A percentile compares a stretch with the other conserved stretches of the same genome.
Conservation (phyloP, 2,797 vertebrate genomes). For the Onychomys arenicola region DNA sequence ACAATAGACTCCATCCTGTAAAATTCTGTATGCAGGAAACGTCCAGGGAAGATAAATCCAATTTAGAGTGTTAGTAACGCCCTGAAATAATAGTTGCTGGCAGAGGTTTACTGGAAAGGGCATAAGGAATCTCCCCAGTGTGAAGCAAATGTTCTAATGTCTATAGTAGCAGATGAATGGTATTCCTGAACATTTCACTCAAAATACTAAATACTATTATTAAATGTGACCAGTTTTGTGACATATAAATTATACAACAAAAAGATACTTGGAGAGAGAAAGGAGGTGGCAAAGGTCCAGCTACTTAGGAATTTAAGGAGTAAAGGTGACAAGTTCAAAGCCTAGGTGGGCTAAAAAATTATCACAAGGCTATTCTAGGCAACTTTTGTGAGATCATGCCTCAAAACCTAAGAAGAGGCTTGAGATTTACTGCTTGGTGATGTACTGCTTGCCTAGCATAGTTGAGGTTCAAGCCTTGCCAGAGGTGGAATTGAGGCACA, state of each 20-base stretch:
- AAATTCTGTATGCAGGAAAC: slow-evolving; percentile 17
- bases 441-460: not conserved
- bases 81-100: not conserved
- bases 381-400: not conserved
- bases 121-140: not conserved
- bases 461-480: too few species aligned
- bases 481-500: not conserved
- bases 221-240: not conserved
- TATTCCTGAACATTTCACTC: not conserved
- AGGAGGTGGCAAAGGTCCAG: not conserved
- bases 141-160: not conserved
- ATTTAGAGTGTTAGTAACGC: not conserved
- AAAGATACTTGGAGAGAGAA: not conserved
- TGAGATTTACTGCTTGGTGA: not conserved
- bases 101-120: not conserved
- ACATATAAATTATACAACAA: not conserved
- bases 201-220: not conserved
- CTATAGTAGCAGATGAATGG: not conserved
- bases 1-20: not conserved
- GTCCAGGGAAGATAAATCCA: not conserved
- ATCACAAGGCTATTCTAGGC: not conserved
- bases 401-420: not conserved
- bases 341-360: not conserved
- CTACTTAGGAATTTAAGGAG: not conserved
- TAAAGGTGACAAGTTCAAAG: not conserved